A percentile compares a stretch with the other conserved stretches of the same genome.
Evolutionary conservation across 1,140 invertebrate genomes (phyloP).

Genomic region (Drosophila obscura): DNA sequence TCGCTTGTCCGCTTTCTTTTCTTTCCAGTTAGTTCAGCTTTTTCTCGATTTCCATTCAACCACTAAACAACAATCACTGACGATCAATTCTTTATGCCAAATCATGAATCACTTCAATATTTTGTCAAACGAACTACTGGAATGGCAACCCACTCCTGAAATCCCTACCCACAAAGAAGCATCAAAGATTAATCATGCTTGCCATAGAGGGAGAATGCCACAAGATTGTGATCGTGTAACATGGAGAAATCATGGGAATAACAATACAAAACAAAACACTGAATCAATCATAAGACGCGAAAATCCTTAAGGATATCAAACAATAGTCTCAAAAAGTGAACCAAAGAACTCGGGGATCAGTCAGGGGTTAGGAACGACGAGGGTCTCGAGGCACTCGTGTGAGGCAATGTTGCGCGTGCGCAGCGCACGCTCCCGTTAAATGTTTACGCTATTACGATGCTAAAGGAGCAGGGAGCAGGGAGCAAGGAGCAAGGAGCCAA

Average conservation of each 20-base stretch:
- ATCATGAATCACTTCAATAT: slow-evolving; percentile 20
- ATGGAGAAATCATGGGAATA: slow-evolving; percentile 53
- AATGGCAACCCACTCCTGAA: not conserved
- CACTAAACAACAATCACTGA: not conserved
- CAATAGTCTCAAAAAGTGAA: slow-evolving; percentile 38
- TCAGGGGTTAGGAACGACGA: slow-evolving; percentile 30
- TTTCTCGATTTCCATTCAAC: not conserved
- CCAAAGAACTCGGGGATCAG: slow-evolving; percentile 32
- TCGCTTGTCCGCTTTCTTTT: not conserved
- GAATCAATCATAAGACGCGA: slow-evolving; percentile 71
- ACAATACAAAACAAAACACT: slow-evolving; percentile 66
- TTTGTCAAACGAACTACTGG: slow-evolving; percentile 2
- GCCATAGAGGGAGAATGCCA: slow-evolving; percentile 49
- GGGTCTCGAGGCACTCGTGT: slow-evolving; percentile 32
- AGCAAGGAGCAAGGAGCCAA: slow-evolving; percentile 17
- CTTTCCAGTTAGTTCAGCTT: slow-evolving; percentile 9
- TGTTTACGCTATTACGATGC: slow-evolving; percentile 69
- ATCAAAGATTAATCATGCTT: slow-evolving; percentile 49
- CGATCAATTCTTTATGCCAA: slow-evolving; percentile 22
- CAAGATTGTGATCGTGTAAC: slow-evolving; percentile 69
- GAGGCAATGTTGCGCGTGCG: slow-evolving; percentile 74
- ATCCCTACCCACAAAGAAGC: slow-evolving; percentile 40
- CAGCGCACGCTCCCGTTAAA: slow-evolving; percentile 74
- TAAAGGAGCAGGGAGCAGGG: slow-evolving; percentile 19
- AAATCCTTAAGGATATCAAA: slow-evolving; percentile 72